Conservation (phyloP, 2,888 invertebrate genomes). For the Drosophila kanekoi region DNA sequence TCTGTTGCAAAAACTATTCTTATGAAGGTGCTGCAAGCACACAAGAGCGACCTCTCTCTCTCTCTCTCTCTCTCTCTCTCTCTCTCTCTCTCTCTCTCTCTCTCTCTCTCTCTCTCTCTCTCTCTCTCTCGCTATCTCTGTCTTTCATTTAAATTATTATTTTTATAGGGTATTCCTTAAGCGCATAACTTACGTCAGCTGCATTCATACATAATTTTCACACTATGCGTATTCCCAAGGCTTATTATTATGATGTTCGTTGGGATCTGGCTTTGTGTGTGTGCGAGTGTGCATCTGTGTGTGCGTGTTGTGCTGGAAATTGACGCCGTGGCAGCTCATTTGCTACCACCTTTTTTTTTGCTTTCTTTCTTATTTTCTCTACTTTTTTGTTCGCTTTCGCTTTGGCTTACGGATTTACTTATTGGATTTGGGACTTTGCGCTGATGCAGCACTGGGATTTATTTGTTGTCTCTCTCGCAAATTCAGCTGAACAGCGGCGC, state of each 20-base stretch:
- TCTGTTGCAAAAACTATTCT: too few relatives aligned
- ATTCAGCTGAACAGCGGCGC: slow-evolving; percentile 24
- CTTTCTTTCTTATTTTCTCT: slow-evolving; percentile 3
- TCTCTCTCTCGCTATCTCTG: too few relatives aligned
- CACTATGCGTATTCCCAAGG: slow-evolving; percentile 52
- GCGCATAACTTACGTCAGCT: neutral
- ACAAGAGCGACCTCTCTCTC: too few relatives aligned
- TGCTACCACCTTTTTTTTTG: slow-evolving; percentile 14
- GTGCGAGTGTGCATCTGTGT: neutral
- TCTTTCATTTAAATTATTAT: too few relatives aligned
- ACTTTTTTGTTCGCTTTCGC: slow-evolving; percentile 19
- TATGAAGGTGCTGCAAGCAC: too few relatives aligned
- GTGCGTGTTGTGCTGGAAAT: slow-evolving; percentile 15
- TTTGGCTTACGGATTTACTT: slow-evolving; percentile 65
- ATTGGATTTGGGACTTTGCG: slow-evolving; percentile 79
- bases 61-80: too few relatives aligned
- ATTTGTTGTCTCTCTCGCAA: slow-evolving; percentile 38
- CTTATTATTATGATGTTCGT: slow-evolving; percentile 68
- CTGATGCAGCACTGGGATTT: slow-evolving; percentile 77
- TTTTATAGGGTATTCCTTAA: slow-evolving; percentile 15
- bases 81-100: too few relatives aligned
- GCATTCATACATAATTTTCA: slow-evolving; percentile 29
- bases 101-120: too few relatives aligned
- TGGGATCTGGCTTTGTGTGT: slow-evolving; percentile 23
- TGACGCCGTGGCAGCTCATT: slow-evolving; percentile 43